Base-by-base conservation (phyloP, 2,797 vertebrate species). In the Psittacula derbiana region DNA sequence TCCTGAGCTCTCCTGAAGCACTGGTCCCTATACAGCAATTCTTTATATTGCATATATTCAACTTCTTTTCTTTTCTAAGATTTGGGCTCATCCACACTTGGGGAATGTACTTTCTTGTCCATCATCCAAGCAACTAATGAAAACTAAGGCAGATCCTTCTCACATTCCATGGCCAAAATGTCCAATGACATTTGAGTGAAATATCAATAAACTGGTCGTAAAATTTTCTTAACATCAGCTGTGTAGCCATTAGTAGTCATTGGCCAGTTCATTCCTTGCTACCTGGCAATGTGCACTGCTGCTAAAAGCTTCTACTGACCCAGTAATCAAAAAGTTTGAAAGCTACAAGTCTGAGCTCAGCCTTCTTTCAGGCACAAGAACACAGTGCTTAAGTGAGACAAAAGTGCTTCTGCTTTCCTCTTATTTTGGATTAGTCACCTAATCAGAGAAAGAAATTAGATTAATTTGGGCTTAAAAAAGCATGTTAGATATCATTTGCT, bases 401-500 rank as follows among this genome's bases (percentile, higher is more conserved):
- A 28, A 72, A 73, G 30, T 20, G 58, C 30, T 92, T 62, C 52
- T 87, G 33, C 55, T 80, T 90, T 70, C 47, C 36, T 86, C 43
- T 31, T 75, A 36, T 73, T 88, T 23, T 30, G 28, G 31, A 80
- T 70, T 62, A 95, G 43, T 44, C 64, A 86, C 31, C 62, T 40
- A 73, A 61, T 25, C 36, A 84, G 40, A 66, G 60, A 88, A 87
- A 33, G 36, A 49, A 92, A 92, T 79, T 52, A 83, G 23, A 67
- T 79, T 62, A 62, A 16, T 50, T 5, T 55, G 38, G 31, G 50
- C 58, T 93, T 60, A 73, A 85, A 60, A 85, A 91, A 93, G 50
- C 44, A 70, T 8, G 16, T 38, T 62, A 62, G 58, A 46, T 76
- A 57, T 49, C 67, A 52, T 3, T 16, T 88, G 67, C 58, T 88